These are phyloP conservation scores for Clytia hemisphaerica DNA, from an alignment of 30 jellyfish, hydroid and myxozoan species.

Conservation along the genomic window DNA sequence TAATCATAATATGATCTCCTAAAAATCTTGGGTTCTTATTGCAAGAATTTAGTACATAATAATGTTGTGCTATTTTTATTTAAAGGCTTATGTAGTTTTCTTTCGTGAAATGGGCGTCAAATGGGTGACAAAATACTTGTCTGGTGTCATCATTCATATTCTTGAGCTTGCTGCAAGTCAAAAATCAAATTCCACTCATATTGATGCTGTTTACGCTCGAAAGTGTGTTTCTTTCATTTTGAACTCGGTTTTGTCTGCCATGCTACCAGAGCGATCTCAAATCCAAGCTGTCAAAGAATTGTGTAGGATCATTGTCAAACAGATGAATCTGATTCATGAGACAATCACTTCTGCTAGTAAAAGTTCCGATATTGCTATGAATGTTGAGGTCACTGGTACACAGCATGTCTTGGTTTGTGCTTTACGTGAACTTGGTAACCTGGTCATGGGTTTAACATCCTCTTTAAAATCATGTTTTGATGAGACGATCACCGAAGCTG, in stretches of 20 bases:
- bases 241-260: conserved; percentile 65
- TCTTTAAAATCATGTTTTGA: conserved; percentile 60
- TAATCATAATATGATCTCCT: too few relatives aligned
- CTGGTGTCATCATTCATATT: conserved; percentile 63
- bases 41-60: too few relatives aligned
- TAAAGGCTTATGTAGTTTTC: conserved; percentile 87
- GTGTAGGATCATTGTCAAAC: conserved; percentile 69
- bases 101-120: conserved; percentile 79
- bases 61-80: not conserved
- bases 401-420: conserved; percentile 98
- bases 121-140: conserved; percentile 75
- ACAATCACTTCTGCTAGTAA: conserved; percentile 54
- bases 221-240: conserved; percentile 80
- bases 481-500: conserved; percentile 58
- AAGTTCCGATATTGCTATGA: conserved; percentile 25
- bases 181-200: conserved; percentile 80
- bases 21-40: too few relatives aligned
- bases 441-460: conserved; percentile 67
- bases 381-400: conserved; percentile 73
- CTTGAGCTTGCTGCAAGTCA: conserved; percentile 94
- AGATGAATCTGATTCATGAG: conserved; percentile 77
- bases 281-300: conserved; percentile 85
- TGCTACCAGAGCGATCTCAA: conserved; percentile 86
- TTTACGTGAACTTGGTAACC: conserved; percentile 70
- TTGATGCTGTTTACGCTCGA: conserved; percentile 91